A percentile compares a stretch with the other conserved stretches of the same genome.
Conservation (phyloP, 2,113 vertebrate species). For the Channa maculata region DNA sequence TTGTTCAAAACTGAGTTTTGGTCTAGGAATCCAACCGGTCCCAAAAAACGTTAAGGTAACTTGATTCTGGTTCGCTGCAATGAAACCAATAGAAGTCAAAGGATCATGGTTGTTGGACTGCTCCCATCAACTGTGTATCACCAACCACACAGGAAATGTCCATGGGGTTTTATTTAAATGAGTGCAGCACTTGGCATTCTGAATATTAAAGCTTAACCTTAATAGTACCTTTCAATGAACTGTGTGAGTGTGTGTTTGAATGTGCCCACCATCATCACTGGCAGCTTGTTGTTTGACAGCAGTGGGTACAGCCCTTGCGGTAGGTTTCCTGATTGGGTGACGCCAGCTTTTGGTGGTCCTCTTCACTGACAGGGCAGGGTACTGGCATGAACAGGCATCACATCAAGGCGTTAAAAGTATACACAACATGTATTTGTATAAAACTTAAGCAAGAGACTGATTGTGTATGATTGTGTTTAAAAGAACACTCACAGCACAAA, state of each 20-base stretch:
- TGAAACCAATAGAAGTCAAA: slow-evolving; percentile 42
- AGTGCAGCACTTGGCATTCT: slow-evolving; percentile 26
- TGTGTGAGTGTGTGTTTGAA: neutral
- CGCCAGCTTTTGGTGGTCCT: slow-evolving; percentile 85
- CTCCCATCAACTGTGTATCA: slow-evolving; percentile 28
- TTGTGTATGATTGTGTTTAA: neutral
- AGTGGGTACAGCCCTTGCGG: slow-evolving; percentile 90
- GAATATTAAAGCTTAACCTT: slow-evolving; percentile 22
- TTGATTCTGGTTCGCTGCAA: slow-evolving; percentile 33
- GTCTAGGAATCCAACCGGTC: neutral
- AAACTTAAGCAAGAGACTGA: slow-evolving; percentile 12
- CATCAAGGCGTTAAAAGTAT: slow-evolving; percentile 11
- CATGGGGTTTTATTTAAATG: slow-evolving; percentile 28
- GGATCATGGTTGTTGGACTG: slow-evolving; percentile 48
- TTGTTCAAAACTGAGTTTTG: slow-evolving; percentile 11
- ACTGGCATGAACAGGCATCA: slow-evolving; percentile 63
- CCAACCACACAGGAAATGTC: slow-evolving; percentile 48
- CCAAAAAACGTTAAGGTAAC: neutral
- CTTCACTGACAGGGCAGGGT: slow-evolving; percentile 74
- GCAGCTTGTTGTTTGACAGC: slow-evolving; percentile 90
- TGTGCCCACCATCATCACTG: slow-evolving; percentile 90
- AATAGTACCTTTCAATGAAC: slow-evolving; percentile 18
- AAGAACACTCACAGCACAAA: slow-evolving; percentile 75
- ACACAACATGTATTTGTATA: slow-evolving; percentile 8
- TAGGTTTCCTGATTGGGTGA: slow-evolving; percentile 87